Evolutionary conservation across 2,113 vertebrate species (phyloP).

Genomic region (Sapajus apella): DNA sequence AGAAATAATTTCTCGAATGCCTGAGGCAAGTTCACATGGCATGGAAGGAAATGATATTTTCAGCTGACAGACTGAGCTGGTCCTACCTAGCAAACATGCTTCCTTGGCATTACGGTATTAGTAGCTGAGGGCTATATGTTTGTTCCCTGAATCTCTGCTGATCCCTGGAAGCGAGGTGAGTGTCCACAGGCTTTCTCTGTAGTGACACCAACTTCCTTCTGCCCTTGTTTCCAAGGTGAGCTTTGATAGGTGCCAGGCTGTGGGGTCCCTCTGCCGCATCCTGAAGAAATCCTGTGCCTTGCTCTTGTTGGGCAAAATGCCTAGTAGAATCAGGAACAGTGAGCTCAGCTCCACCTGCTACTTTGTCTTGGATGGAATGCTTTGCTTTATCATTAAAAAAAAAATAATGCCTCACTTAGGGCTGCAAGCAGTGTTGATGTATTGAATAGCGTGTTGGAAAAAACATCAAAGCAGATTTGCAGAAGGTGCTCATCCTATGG

Average conservation of each 20-base stretch:
- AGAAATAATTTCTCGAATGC: not conserved
- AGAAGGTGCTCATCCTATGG: slow-evolving; percentile 46
- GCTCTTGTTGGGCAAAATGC: rapidly evolving
- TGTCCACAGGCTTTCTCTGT: not conserved
- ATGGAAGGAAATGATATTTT: not conserved
- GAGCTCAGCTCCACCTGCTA: not conserved
- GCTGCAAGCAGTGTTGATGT: not conserved
- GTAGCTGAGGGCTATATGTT: not conserved
- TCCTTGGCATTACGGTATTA: not conserved
- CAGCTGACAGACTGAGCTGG: not conserved
- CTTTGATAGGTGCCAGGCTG: not conserved
- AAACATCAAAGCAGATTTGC: not conserved
- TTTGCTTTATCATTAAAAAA: not conserved
- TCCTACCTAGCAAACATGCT: not conserved
- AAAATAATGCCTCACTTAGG: slow-evolving; percentile 11
- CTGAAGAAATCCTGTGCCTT: not conserved
- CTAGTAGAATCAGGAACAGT: not conserved
- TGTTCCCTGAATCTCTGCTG: not conserved
- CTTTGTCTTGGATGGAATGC: not conserved
- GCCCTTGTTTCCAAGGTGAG: not conserved
- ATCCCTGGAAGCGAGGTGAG: not conserved
- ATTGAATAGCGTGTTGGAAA: not conserved
- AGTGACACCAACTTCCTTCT: not conserved
- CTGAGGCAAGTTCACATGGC: not conserved
- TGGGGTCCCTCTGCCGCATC: rapidly evolving